phyloP scores from a whole-genome alignment of 2,797 vertebrate genomes.

The Amblyraja radiata region DNA sequence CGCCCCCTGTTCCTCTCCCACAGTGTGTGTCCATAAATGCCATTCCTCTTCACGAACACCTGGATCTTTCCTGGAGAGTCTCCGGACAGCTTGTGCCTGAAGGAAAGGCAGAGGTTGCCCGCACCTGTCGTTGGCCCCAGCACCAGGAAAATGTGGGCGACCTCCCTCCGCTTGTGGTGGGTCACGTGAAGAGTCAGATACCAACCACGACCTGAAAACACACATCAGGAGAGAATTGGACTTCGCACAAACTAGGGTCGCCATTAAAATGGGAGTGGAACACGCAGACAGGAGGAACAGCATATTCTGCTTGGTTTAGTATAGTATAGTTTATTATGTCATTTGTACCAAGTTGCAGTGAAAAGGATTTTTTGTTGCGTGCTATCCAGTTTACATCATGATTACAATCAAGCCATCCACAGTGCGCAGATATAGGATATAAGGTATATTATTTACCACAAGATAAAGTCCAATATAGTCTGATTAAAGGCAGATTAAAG shows the following conservation, averaged over 20 bases:
- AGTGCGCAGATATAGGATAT: too few species aligned
- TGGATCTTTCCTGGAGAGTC: slow-evolving; percentile 78
- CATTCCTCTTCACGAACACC: slow-evolving; percentile 75
- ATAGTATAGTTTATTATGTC: too few species aligned
- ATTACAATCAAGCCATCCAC: too few species aligned
- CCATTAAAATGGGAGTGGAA: not conserved
- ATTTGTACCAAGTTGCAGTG: too few species aligned
- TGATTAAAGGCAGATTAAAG: too few species aligned
- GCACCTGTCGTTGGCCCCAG: slow-evolving; percentile 62
- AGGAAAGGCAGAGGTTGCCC: slow-evolving; percentile 80
- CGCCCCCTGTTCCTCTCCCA: slow-evolving; percentile 85
- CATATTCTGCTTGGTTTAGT: too few species aligned
- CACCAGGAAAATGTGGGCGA: slow-evolving; percentile 73
- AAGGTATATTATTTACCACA: too few species aligned
- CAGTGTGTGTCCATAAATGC: slow-evolving; percentile 72
- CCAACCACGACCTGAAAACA: slow-evolving; percentile 51
- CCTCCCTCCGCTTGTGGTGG: slow-evolving; percentile 66
- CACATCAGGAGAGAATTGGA: not conserved
- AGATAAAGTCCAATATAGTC: too few species aligned
- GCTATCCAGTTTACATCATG: too few species aligned
- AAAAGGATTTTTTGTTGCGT: too few species aligned
- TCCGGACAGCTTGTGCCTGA: slow-evolving; percentile 77
- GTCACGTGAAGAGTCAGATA: slow-evolving; percentile 77
- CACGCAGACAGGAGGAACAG: too few species aligned
- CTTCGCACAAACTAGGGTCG: not conserved